These are phyloP conservation scores for Cotesia typhae DNA, from an alignment of 1,140 invertebrate species.

Conservation along the genomic window DNA sequence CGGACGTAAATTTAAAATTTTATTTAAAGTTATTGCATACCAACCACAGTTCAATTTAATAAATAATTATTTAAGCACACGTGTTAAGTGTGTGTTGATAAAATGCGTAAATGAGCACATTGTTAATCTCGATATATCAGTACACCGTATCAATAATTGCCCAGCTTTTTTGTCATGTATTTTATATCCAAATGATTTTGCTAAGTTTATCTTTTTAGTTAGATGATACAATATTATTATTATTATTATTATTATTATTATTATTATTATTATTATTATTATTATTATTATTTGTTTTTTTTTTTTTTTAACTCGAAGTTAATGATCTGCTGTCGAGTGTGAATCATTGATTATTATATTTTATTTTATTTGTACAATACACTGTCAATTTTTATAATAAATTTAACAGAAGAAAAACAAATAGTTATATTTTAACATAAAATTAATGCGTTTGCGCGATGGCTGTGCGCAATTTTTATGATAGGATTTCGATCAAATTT, in stretches of 20 bases:
- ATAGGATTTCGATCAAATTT: constrained; percentile 8
- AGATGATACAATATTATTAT: neutral
- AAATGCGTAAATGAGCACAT: constrained; percentile 8
- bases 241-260: neutral
- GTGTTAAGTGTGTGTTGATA: neutral
- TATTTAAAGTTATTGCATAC: neutral
- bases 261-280: too few relatives aligned
- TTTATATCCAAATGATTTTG: constrained; percentile 17
- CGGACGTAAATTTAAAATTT: constrained; percentile 23
- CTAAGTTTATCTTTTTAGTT: neutral
- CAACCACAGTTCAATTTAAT: constrained; percentile 2
- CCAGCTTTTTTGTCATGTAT: constrained; percentile 26
- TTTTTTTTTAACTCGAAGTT: neutral
- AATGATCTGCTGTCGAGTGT: neutral
- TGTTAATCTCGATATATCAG: constrained; percentile 26
- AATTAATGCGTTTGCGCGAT: constrained; percentile 24
- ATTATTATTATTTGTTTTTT: neutral
- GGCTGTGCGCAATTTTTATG: constrained; percentile 31
- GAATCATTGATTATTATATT: constrained; percentile 9
- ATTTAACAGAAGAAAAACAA: constrained; percentile 16
- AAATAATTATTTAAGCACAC: neutral
- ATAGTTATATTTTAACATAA: neutral
- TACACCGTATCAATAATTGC: constrained; percentile 27
- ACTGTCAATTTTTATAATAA: constrained; percentile 7
- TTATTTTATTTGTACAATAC: constrained; percentile 15